Evolutionary conservation across 2,888 invertebrate species (phyloP), one percentile per base, ranked within the genome.

Genomic region (Rhorus exstirpatorius): DNA sequence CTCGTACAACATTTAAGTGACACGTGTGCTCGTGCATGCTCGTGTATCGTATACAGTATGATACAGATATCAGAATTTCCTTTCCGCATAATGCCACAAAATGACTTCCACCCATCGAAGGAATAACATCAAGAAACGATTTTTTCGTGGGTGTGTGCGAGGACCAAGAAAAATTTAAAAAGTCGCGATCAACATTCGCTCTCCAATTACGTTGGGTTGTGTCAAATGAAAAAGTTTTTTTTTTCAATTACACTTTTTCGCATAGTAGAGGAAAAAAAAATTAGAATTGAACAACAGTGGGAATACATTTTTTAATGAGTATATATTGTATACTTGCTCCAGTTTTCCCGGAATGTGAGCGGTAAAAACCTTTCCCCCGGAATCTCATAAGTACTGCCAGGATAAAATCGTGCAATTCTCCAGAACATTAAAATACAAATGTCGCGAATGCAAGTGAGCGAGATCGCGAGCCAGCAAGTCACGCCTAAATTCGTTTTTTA

Each of bases 381-480:
- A 67, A 67, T 31, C 31, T 26, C 31, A 12, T 17, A 49, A 67
- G 19, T 63, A 24, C 26, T 7, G 7, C 35, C n/a, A 44, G 70
- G 14, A 38, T 6, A 60, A 21, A 41, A 51, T 77, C 68, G 77
- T 68, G 58, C 60, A 24, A 72, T 7, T 49, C 65, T 49, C 49
- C 14, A 6, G 10, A 14, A 67, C 4, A 8, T 3, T 31, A 72
- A 51, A 61, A 38, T 26, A 61, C 26, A 77, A 35, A n/a, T 49
- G 61, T n/a, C 17, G 35, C 17, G 17, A 63, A 63, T 41, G 60
- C 51, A 61, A 77, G 61, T 14, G 77, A 70, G 44, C n/a, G 68
- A 70, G 70, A 35, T 67, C 78, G 70, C 63, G 70, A 70, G 61
- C 7, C 77, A 63, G 70, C 71, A 78, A 78, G 78, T 78, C 78